Percentiles rank a stretch among this genome's conserved stretches.
Conservation (phyloP, 2,113 vertebrate species). For the Drymodes brunneopygia region DNA sequence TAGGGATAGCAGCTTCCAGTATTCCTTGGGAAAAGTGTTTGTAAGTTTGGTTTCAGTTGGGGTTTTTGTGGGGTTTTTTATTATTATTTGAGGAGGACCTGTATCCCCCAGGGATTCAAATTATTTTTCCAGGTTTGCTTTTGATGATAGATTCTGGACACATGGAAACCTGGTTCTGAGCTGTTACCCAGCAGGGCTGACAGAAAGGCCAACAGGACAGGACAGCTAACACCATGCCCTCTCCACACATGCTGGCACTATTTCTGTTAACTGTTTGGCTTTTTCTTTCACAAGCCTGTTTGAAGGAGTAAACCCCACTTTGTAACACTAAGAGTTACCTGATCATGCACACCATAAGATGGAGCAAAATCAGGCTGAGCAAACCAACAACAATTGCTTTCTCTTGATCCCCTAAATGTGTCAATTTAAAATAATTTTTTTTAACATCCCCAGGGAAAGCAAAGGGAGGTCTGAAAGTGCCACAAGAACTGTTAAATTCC, state of each 20-base stretch:
- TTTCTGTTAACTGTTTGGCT: neutral
- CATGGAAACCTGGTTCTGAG: neutral
- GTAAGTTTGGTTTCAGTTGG: neutral
- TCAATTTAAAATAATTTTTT: neutral
- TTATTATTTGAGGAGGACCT: neutral
- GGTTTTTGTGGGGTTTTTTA: too few relatives aligned
- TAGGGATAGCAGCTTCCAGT: neutral
- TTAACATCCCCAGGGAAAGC: neutral
- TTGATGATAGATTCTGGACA: neutral
- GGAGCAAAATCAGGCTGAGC: neutral
- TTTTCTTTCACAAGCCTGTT: neutral
- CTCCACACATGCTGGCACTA: neutral
- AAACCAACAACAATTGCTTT: neutral
- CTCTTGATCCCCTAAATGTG: neutral
- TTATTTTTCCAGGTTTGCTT: neutral
- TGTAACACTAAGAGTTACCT: neutral
- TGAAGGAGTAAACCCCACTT: neutral
- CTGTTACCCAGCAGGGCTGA: neutral
- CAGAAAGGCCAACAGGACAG: neutral
- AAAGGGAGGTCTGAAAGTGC: neutral
- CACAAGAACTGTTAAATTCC: neutral
- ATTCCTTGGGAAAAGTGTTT: neutral
- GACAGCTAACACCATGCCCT: neutral
- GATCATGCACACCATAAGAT: rapidly evolving
- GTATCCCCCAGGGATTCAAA: neutral